Percentiles rank a stretch among this genome's conserved stretches.
Evolutionary conservation across 2,888 invertebrate species (phyloP).

Genomic region (Agrotis ipsilon): DNA sequence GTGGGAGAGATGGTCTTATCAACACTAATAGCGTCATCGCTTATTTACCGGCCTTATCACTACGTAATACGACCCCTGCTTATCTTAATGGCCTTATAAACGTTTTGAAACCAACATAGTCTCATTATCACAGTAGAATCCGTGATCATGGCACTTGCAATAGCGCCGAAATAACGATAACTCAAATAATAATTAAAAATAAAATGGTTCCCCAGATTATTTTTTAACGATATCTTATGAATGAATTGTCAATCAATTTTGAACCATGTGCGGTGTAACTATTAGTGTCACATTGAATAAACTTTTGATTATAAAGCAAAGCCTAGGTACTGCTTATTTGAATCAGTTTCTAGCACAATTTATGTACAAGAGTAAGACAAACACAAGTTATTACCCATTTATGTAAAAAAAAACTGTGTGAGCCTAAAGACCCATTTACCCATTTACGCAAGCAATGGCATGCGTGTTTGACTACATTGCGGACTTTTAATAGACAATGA

Average conservation of each 20-base stretch:
- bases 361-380: background rate
- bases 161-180: too few relatives aligned
- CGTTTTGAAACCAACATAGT: too few relatives aligned
- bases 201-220: too few relatives aligned
- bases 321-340: background rate
- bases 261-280: background rate
- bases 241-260: background rate
- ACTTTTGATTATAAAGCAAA: background rate
- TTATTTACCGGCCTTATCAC: slow-evolving; percentile 5
- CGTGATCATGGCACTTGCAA: too few relatives aligned
- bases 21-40: slow-evolving; percentile 14
- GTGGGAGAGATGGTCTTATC: slow-evolving; percentile 26
- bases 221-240: too few relatives aligned
- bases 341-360: slow-evolving; percentile 26
- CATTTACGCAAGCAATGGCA: too few relatives aligned
- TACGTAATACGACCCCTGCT: background rate
- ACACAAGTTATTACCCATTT: background rate
- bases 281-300: background rate
- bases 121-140: too few relatives aligned
- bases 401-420: background rate
- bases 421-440: slow-evolving; percentile 2
- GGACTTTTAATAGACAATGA: too few relatives aligned
- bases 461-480: too few relatives aligned
- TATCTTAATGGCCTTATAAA: too few relatives aligned
- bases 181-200: too few relatives aligned